Conservation (phyloP, 2,888 invertebrate species). For the Schizaphis graminum region DNA sequence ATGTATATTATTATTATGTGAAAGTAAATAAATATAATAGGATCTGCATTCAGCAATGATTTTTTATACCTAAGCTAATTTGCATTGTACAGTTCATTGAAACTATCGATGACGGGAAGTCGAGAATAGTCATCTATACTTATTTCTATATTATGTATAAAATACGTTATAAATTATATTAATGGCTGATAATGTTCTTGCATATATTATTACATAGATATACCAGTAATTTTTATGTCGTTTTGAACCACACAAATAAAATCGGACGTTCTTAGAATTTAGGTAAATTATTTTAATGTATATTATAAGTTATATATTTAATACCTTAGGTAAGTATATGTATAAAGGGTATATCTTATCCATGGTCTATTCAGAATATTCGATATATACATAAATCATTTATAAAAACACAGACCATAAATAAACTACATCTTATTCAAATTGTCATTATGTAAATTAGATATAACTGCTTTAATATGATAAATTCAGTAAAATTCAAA, state of each 20-base stretch:
- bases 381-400: constrained; percentile 20
- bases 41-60: neutral
- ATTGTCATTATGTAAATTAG: constrained; percentile 7
- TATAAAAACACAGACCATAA: neutral
- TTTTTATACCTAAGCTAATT: constrained; percentile 11
- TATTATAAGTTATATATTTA: neutral
- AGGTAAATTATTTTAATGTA: constrained; percentile 23
- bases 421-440: constrained; percentile 16
- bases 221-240: neutral
- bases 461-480: neutral
- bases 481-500: constrained; percentile 4
- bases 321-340: neutral
- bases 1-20: neutral
- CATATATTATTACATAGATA: neutral
- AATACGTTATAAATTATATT: neutral
- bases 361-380: neutral
- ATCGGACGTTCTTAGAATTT: neutral
- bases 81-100: neutral
- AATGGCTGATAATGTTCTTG: constrained; percentile 8
- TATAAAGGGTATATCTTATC: neutral
- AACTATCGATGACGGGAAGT: constrained; percentile 22
- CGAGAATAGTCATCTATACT: neutral
- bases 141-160: neutral
- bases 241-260: neutral
- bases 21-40: neutral